Conservation (phyloP, 2,113 vertebrate genomes). For the Gallinago paraguaiae region DNA sequence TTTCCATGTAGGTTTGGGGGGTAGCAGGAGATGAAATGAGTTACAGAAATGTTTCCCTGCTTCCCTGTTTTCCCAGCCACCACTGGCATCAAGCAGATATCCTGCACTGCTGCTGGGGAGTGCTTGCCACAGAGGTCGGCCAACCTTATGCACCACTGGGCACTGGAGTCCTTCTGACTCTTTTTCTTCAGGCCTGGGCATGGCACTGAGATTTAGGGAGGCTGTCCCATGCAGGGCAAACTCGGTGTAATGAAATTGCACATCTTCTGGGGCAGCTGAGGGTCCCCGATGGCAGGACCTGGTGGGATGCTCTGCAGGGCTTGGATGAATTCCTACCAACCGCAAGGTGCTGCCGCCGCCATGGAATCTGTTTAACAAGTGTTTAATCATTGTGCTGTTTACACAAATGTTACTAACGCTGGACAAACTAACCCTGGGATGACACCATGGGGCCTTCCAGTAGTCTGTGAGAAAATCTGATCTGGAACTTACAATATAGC, state of each 20-base stretch:
- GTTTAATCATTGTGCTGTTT: neutral
- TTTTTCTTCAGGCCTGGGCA: neutral
- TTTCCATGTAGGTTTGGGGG: neutral
- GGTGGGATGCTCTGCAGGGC: neutral
- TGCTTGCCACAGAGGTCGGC: neutral
- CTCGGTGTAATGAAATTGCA: neutral
- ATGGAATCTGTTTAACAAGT: neutral
- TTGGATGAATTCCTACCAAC: neutral
- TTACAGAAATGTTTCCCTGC: neutral
- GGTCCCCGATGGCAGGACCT: neutral
- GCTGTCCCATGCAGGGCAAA: neutral
- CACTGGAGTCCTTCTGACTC: neutral
- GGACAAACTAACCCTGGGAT: neutral
- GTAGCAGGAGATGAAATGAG: neutral
- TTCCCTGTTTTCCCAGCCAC: neutral
- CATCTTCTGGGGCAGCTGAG: fast-evolving
- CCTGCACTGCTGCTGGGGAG: neutral
- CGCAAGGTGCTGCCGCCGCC: neutral
- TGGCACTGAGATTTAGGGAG: neutral
- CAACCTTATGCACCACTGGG: neutral
- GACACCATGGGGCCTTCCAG: neutral
- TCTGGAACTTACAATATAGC: neutral
- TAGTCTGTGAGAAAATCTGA: neutral
- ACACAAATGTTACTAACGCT: neutral
- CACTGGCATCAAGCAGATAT: fast-evolving